A percentile compares a stretch with the other conserved stretches of the same genome.
Conservation (phyloP, 2,113 vertebrate species). For the Pomatorhinus ruficollis region DNA sequence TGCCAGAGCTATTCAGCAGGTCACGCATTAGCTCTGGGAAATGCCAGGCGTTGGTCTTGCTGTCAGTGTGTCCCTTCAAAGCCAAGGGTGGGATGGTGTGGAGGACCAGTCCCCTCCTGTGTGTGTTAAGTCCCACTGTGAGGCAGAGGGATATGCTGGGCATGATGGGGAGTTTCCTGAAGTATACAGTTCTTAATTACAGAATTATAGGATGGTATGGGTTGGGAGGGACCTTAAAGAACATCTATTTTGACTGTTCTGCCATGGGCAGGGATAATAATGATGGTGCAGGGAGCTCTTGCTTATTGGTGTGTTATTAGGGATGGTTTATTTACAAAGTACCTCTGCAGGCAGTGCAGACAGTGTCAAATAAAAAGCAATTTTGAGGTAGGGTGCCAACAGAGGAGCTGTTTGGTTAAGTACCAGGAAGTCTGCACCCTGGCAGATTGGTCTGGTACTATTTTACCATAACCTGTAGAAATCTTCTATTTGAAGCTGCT, state of each 20-base stretch:
- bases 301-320: background rate
- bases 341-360: background rate
- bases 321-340: background rate
- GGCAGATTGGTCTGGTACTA: background rate
- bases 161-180: background rate
- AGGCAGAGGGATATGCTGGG: background rate
- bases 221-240: background rate
- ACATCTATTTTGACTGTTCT: background rate
- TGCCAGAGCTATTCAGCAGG: background rate
- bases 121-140: background rate
- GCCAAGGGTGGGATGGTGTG: background rate
- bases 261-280: background rate
- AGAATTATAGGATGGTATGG: background rate
- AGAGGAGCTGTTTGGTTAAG: background rate
- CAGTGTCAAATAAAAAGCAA: background rate
- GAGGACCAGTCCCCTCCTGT: background rate
- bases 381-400: background rate
- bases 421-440: background rate
- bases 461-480: conserved; percentile 8
- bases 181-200: background rate
- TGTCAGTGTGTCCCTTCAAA: background rate
- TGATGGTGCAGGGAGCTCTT: background rate
- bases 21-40: background rate
- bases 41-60: background rate
- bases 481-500: background rate